A percentile compares a stretch with the other conserved stretches of the same genome.
Evolutionary conservation across 2,113 vertebrate species (phyloP).

Genomic region (Melanotaenia duboulayi): DNA sequence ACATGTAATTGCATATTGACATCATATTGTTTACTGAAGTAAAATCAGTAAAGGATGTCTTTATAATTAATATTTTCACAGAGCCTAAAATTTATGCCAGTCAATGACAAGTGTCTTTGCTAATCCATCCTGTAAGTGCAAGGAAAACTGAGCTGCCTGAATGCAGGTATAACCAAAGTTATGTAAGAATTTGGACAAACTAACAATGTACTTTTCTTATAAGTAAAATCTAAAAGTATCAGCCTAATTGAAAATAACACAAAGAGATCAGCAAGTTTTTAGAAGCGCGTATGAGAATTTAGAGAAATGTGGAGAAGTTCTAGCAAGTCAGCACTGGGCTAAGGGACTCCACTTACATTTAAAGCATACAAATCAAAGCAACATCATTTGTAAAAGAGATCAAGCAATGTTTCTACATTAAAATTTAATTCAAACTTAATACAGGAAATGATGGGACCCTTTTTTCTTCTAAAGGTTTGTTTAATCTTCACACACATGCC

Average conservation of each 20-base stretch:
- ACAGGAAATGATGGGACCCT: conserved; percentile 79
- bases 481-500: conserved; percentile 80
- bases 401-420: conserved; percentile 83
- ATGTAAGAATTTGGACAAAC: too few species aligned
- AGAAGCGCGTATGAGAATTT: conserved; percentile 4
- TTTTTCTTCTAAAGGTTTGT: conserved; percentile 85
- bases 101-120: too few species aligned
- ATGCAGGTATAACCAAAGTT: too few species aligned
- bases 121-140: too few species aligned
- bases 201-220: too few species aligned
- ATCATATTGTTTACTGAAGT: too few species aligned
- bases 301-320: conserved; percentile 45
- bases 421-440: conserved; percentile 82
- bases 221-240: conserved; percentile 3
- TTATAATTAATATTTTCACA: too few species aligned
- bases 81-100: too few species aligned
- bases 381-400: conserved; percentile 83
- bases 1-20: too few species aligned
- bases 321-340: conserved; percentile 23
- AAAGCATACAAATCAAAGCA: conserved; percentile 79
- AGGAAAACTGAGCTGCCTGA: too few species aligned
- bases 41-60: too few species aligned
- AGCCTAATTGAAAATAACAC: conserved; percentile 34
- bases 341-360: conserved; percentile 64
- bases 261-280: conserved; percentile 19